Base-by-base conservation (phyloP, 37 sponge, comb jelly and placozoan species). In the Aplysina aerophoba region DNA sequence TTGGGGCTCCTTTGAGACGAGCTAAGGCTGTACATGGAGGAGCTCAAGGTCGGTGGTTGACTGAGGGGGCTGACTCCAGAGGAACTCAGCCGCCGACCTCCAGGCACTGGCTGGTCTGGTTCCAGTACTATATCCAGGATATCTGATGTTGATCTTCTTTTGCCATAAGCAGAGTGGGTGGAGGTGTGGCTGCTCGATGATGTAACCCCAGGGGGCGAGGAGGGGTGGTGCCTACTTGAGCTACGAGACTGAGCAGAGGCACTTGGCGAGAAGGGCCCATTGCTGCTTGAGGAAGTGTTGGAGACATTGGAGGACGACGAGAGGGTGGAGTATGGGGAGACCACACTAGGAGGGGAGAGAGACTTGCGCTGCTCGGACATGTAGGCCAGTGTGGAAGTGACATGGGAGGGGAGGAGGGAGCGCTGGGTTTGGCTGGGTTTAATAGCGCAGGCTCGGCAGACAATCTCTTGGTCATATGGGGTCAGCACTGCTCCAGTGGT, bases 401-500 rank as follows among this genome's bases (percentile, higher is more conserved):
- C 36, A 36, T 44, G 35, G 36, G 83, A 53, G 50, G 60, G 33
- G 19, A 58, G 53, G 74, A 55, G 13, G 54, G 25, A 15, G 87
- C 15, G 21, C 71, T 34, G 35, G 28, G 82, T 6, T 44, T 28
- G 24, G 30, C 72, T 34, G 36, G 25, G 19, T 54, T 59, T 71
- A 61, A 33, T 44, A 34, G 65, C 88, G 65, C 93, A 93, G 67
- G 69, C 77, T 60, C 87, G 85, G 81, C 93, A 93, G 55, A 93
- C 85, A 62, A 89, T 84, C 75, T 93, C 88, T 38, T 93, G 82
- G 34, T 86, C 93, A 65, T 89, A 85, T 60, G 86, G 87, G 4
- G 93, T 93, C 54, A 93, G 87, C 34, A 89, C 93, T 25, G 93
- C 88, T 13, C 93, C 93, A 87, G 85, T 89, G 54, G 58, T 55